Conservation (phyloP, 2,113 vertebrate genomes). For the Collichthys lucidus region DNA sequence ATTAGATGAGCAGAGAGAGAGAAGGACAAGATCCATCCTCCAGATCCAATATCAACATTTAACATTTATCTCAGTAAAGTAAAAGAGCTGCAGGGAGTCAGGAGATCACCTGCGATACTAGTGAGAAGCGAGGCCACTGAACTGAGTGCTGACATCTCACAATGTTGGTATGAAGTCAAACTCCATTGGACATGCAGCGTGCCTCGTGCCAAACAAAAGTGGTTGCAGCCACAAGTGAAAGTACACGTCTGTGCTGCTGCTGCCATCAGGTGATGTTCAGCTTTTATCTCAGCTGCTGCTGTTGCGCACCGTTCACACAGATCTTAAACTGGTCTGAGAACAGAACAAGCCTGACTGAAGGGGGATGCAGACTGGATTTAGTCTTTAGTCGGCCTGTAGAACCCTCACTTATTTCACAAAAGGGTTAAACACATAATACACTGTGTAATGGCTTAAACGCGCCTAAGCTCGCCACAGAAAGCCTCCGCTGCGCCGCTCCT, state of each 20-base stretch:
- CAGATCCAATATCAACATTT: not conserved
- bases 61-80: not conserved
- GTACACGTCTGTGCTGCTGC: constrained; percentile 57
- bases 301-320: constrained; percentile 20
- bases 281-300: constrained; percentile 43
- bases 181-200: not conserved
- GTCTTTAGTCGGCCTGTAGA: not conserved
- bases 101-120: constrained; percentile 1
- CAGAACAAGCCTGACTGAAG: not conserved
- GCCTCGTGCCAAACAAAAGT: constrained; percentile 57
- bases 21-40: not conserved
- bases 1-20: constrained; percentile 11
- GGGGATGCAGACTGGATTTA: not conserved
- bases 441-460: constrained; percentile 26
- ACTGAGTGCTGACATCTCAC: constrained; percentile 2
- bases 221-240: constrained; percentile 70
- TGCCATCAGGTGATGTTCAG: constrained; percentile 32
- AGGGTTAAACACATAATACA: constrained; percentile 28
- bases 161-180: not conserved
- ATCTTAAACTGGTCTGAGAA: not conserved
- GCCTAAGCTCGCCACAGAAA: constrained; percentile 4
- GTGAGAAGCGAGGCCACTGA: not conserved
- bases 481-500: constrained; percentile 3
- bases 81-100: not conserved
- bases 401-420: constrained; percentile 46